phyloP scores from a whole-genome alignment of 1,140 invertebrate genomes.

The Colletes latitarsis region DNA sequence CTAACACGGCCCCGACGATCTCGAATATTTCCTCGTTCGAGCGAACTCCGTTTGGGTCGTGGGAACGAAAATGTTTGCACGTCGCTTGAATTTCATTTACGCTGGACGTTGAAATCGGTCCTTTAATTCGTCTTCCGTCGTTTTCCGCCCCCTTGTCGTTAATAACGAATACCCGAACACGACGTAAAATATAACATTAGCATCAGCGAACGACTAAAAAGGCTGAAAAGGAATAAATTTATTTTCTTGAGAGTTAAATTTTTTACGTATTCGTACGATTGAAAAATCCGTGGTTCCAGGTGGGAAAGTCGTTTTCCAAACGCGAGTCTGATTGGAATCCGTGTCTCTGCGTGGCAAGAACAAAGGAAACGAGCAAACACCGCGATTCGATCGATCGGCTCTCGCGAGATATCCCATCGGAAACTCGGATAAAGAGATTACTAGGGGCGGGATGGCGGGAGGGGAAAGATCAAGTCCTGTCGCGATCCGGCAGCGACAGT shows the following conservation, averaged over 20 bases:
- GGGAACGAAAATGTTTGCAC: conserved; percentile 22
- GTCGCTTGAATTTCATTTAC: conserved; percentile 26
- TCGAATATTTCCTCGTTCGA: background rate
- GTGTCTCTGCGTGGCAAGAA: background rate
- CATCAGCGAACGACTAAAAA: too few relatives aligned
- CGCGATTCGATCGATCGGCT: background rate
- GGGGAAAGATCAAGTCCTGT: background rate
- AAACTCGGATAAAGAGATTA: conserved; percentile 36
- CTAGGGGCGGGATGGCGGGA: too few relatives aligned
- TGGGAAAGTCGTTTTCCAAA: background rate
- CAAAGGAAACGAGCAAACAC: conserved; percentile 20
- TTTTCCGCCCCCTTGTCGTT: background rate
- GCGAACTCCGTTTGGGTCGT: background rate
- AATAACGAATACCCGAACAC: conserved; percentile 17
- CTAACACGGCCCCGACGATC: background rate
- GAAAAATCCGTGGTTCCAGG: too few relatives aligned
- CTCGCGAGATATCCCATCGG: background rate
- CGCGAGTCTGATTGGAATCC: background rate
- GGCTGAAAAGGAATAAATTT: too few relatives aligned
- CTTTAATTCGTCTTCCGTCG: background rate
- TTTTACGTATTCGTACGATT: too few relatives aligned
- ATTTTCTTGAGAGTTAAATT: too few relatives aligned
- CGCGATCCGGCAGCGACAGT: conserved; percentile 7
- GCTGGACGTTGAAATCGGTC: background rate
- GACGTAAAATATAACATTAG: conserved; percentile 22